phyloP scores from a whole-genome alignment of 2,888 invertebrate species.

The Drosophila recens region DNA sequence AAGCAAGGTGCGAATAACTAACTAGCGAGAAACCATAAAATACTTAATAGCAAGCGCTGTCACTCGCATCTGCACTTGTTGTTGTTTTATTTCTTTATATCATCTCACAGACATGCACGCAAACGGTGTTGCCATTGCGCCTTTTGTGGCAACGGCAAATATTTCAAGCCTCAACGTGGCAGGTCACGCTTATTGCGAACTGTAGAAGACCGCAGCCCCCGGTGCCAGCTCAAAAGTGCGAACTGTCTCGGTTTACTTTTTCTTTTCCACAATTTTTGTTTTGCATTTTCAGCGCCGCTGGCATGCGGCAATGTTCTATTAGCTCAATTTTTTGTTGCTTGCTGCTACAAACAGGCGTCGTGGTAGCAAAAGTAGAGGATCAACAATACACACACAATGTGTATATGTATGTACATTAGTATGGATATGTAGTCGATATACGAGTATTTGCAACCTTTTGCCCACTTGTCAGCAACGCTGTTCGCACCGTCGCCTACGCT shows the following conservation, averaged over 20 bases:
- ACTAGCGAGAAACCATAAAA: slow-evolving; percentile 75
- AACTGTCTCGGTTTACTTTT: slow-evolving; percentile 26
- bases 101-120: no score
- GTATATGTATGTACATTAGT: slow-evolving; percentile 6
- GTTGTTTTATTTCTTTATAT: slow-evolving; percentile 13
- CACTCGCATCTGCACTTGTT: slow-evolving; percentile 47
- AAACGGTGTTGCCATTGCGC: no score
- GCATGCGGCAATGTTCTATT: slow-evolving; percentile 70
- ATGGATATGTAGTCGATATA: slow-evolving; percentile 16
- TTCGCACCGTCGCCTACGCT: slow-evolving; percentile 41
- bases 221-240: slow-evolving; percentile 31
- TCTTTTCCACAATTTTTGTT: no score
- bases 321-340: no score
- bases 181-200: slow-evolving; percentile 64
- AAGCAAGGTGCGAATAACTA: slow-evolving; percentile 51
- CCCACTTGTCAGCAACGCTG: slow-evolving; percentile 61
- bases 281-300: slow-evolving; percentile 35
- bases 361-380: slow-evolving; percentile 47
- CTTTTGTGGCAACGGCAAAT: slow-evolving; percentile 43
- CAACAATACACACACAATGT: slow-evolving; percentile 33
- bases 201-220: slow-evolving; percentile 28
- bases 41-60: slow-evolving; percentile 61
- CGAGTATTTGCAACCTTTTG: slow-evolving; percentile 51
- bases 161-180: slow-evolving; percentile 62
- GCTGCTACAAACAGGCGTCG: slow-evolving; percentile 6